Evolutionary conservation across 2,797 vertebrate genomes (phyloP), one percentile per base, ranked within the genome.

Genomic region (Staurois parvus): DNA sequence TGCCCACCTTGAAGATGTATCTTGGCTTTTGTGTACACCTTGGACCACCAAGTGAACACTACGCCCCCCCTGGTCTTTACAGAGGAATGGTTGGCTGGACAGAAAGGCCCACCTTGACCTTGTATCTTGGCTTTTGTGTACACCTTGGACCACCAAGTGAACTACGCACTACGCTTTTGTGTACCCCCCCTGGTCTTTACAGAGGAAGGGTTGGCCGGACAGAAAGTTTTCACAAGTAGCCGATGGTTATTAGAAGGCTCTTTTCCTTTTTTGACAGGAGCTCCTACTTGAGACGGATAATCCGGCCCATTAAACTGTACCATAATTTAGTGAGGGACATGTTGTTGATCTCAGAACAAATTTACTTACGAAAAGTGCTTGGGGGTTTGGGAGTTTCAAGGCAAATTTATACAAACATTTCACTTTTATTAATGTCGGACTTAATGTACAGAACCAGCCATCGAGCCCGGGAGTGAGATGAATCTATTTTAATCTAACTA

Each of bases 401-500:
- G n/a, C n/a, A 26, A 26, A 64, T 64, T 64, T 64, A 64, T 64
- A 24, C 59, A 64, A 64, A 64, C 59, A 64, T 64, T 64, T 64
- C 59, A 64, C 59, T 64, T 64, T n/a, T n/a, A 64, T 64, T 64
- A 64, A 64, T 64, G 59, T 64, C 21, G 24, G 59, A 64, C 59
- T 24, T 64, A 64, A 64, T 64, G 59, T 64, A 11, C 59, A 8
- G 59, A 26, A 52, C 48, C 48, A 19, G 48, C 48, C 15, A 19
- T 13, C 48, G 17, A 52, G 59, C n/a, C 59, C 59, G 3, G 59
- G 59, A 64, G 21, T 24, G 59, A 64, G 59, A 64, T 64, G 59
- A 64, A 64, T 64, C 59, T 52, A 19, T 52, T 52, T 52, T 52
- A 52, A 17, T 52, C 48, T 19, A 52, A 52, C 48, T 52, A 15